Percentiles rank a stretch among this genome's conserved stretches.
Conservation (phyloP, 2,888 invertebrate genomes). For the Spodoptera picta region DNA sequence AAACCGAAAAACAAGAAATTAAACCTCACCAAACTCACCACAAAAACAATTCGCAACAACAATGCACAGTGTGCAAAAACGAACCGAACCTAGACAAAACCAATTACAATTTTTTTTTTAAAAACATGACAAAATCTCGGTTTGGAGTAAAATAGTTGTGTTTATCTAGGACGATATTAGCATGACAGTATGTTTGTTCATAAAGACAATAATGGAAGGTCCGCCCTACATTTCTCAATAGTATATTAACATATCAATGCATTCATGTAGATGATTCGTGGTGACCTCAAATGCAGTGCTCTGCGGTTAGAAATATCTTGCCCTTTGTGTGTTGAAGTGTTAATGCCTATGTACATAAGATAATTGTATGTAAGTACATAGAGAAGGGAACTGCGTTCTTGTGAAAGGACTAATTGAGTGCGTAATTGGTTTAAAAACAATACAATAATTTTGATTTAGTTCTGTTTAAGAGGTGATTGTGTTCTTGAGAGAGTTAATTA, state of each 20-base stretch:
- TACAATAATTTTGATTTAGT: too few relatives aligned
- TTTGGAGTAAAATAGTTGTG: conserved; percentile 17
- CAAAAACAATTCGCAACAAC: conserved; percentile 41
- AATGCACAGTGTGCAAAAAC: conserved; percentile 33
- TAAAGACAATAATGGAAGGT: conserved; percentile 44
- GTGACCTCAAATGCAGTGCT: conserved; percentile 44
- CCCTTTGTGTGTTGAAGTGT: conserved; percentile 30
- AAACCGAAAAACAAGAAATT: conserved; percentile 24
- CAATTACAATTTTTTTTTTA: conserved; percentile 34
- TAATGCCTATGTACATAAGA: too few relatives aligned
- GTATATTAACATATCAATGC: conserved; percentile 52
- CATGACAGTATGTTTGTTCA: conserved; percentile 45
- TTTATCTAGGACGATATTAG: conserved; percentile 56
- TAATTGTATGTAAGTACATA: neutral
- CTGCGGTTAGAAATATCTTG: conserved; percentile 42
- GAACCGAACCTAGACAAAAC: conserved; percentile 21
- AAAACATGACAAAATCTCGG: conserved; percentile 28
- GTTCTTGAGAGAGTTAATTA: too few relatives aligned
- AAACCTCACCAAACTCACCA: conserved; percentile 36
- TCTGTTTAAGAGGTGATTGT: too few relatives aligned
- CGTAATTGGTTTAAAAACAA: too few relatives aligned
- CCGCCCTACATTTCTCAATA: conserved; percentile 42
- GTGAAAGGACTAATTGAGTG: neutral
- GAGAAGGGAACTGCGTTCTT: neutral
- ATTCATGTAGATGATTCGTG: conserved; percentile 27